phyloP scores from a whole-genome alignment of 2,113 vertebrate genomes.

The Burhinus oedicnemus region DNA sequence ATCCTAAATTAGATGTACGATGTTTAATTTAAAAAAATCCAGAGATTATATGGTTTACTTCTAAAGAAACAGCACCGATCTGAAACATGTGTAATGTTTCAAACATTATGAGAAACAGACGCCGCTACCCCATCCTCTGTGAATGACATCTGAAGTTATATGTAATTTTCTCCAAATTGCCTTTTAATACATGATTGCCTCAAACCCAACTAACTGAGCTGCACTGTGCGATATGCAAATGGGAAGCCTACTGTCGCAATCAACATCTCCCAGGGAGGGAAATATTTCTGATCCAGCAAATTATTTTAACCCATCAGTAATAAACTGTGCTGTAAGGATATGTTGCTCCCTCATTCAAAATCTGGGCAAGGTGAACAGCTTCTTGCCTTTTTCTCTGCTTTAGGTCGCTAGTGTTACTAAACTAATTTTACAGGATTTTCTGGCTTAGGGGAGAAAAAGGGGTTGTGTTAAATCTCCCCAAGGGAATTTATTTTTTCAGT shows the following conservation, averaged over 20 bases:
- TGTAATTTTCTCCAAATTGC: constrained; percentile 59
- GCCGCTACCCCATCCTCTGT: constrained; percentile 17
- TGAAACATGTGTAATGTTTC: constrained; percentile 36
- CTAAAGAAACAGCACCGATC: neutral
- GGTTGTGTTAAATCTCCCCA: neutral
- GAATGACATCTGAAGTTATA: constrained; percentile 46
- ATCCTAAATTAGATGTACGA: constrained; percentile 12
- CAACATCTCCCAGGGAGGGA: neutral
- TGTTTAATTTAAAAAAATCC: constrained; percentile 38
- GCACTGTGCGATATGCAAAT: neutral
- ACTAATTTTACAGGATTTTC: neutral
- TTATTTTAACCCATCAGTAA: neutral
- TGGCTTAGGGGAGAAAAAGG: neutral
- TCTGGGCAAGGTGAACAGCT: neutral
- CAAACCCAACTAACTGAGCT: neutral
- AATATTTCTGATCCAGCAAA: constrained; percentile 13
- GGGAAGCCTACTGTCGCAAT: neutral
- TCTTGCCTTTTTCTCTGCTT: neutral
- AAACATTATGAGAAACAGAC: constrained; percentile 64
- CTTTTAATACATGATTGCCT: constrained; percentile 55
- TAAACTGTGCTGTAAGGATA: neutral
- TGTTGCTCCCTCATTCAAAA: neutral
- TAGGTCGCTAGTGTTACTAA: neutral
- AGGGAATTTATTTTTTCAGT: neutral
- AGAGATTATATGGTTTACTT: constrained; percentile 47